Conservation (phyloP, 2,888 invertebrate species). For the Lycaena phlaeas region DNA sequence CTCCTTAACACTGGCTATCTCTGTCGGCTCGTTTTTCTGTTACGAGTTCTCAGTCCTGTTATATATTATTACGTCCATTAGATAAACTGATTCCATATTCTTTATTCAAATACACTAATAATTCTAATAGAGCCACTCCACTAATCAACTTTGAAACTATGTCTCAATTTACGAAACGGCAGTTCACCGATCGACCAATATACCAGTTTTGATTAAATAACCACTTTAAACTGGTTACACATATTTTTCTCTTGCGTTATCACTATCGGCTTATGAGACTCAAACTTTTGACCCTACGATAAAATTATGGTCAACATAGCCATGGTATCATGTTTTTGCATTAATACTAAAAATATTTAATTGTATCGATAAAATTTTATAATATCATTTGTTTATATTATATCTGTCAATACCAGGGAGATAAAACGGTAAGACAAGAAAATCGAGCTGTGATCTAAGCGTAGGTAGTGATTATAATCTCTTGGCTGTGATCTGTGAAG, state of each 20-base stretch:
- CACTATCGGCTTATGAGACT: not conserved
- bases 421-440: too few relatives aligned
- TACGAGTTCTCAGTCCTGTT: too few relatives aligned
- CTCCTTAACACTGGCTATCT: too few relatives aligned
- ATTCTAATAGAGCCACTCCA: constrained; percentile 3
- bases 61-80: too few relatives aligned
- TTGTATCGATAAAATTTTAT: not conserved
- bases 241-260: not conserved
- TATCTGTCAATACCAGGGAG: too few relatives aligned
- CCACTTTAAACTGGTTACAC: not conserved
- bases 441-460: too few relatives aligned
- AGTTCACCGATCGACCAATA: not conserved
- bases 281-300: not conserved
- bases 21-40: too few relatives aligned
- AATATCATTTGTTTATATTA: too few relatives aligned
- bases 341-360: not conserved
- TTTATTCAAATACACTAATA: too few relatives aligned
- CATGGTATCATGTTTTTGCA: not conserved
- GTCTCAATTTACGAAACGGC: not conserved
- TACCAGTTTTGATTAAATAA: not conserved
- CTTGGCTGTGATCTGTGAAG: too few relatives aligned
- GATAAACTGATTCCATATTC: too few relatives aligned
- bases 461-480: too few relatives aligned
- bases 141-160: not conserved
- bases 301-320: not conserved